Evolutionary conservation across 2,113 vertebrate genomes (phyloP).

Genomic region (Epinephelus fuscoguttatus): DNA sequence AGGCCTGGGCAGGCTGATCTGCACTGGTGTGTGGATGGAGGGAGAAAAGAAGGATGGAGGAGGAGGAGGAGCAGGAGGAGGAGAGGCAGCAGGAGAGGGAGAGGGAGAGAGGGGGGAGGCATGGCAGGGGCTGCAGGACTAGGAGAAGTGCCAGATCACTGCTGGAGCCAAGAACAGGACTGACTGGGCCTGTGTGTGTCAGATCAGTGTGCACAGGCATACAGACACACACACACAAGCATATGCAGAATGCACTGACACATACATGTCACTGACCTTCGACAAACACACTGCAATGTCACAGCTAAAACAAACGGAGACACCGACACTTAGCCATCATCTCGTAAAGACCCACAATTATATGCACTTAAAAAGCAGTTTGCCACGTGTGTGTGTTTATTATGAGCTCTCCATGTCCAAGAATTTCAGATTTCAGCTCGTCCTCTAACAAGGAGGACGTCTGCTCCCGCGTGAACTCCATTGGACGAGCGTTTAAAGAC

Average conservation of each 20-base stretch:
- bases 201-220: constrained; percentile 35
- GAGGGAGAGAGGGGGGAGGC: constrained; percentile 6
- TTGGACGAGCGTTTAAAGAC: constrained; percentile 49
- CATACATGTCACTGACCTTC: constrained; percentile 68
- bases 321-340: neutral
- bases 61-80: constrained; percentile 14
- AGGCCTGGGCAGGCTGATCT: constrained; percentile 56
- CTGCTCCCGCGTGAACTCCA: constrained; percentile 23
- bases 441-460: constrained; percentile 23
- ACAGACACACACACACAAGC: constrained; percentile 23
- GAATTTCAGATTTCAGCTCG: constrained; percentile 2
- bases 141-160: constrained; percentile 76
- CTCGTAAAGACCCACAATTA: neutral
- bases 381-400: neutral
- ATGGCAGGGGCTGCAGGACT: constrained; percentile 69
- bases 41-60: constrained; percentile 30
- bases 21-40: constrained; percentile 63
- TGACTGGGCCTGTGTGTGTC: constrained; percentile 75
- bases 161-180: constrained; percentile 78
- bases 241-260: constrained; percentile 62
- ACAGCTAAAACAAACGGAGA: constrained; percentile 31
- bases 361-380: neutral
- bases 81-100: constrained; percentile 27
- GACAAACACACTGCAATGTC: constrained; percentile 59
- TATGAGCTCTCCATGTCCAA: neutral